phyloP scores from a whole-genome alignment of 2,888 invertebrate species.

The Ischnus inquisitorius region DNA sequence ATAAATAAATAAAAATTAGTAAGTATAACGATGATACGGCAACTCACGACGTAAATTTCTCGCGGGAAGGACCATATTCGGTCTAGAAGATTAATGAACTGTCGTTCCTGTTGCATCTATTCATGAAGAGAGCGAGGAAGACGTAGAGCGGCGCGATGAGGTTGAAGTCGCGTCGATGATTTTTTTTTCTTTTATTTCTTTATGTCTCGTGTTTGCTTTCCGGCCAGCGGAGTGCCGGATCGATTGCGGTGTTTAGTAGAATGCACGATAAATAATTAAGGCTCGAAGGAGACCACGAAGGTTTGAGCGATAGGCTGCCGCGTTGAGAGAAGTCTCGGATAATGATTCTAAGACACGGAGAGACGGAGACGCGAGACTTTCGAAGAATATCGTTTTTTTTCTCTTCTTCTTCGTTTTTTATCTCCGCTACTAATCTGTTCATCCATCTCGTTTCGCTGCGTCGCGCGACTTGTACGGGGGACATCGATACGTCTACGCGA shows the following conservation, averaged over 20 bases:
- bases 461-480: neutral
- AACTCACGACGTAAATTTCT: constrained; percentile 25
- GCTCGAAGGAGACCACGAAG: constrained; percentile 28
- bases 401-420: neutral
- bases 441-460: constrained; percentile 3
- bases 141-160: constrained; percentile 26
- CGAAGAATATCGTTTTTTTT: neutral
- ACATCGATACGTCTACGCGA: neutral
- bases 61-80: constrained; percentile 21
- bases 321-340: constrained; percentile 28
- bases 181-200: neutral
- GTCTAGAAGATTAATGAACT: constrained; percentile 51
- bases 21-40: constrained; percentile 27
- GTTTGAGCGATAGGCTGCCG: constrained; percentile 38
- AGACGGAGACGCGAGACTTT: neutral
- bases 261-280: constrained; percentile 53
- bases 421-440: constrained; percentile 9
- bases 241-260: constrained; percentile 51
- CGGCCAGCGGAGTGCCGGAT: constrained; percentile 21
- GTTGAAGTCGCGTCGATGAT: constrained; percentile 9
- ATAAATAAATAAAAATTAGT: constrained; percentile 6
- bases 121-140: constrained; percentile 8
- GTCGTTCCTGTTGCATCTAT: constrained; percentile 48
- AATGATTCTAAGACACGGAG: constrained; percentile 12
- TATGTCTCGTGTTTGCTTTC: constrained; percentile 12